Evolutionary conservation across 1,140 invertebrate genomes (phyloP), one percentile per base, ranked within the genome.

Genomic region (Cryptotermes secundus): DNA sequence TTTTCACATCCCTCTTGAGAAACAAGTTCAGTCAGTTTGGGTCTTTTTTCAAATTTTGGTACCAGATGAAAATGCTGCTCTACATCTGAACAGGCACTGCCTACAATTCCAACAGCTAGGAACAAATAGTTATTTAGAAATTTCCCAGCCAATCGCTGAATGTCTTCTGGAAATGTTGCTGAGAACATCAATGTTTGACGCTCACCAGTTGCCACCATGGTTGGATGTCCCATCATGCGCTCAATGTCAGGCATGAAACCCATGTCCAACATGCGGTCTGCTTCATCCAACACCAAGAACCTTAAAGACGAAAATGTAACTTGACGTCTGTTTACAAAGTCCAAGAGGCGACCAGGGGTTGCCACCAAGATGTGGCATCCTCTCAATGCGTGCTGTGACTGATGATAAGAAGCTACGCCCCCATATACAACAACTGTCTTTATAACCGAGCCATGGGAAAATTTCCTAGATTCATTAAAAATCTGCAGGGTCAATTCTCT

Each of bases 231-330:
- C 86, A 98, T 93, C 79, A 98, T 93, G 86, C 93, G 93, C 72
- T 96, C 93, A 59, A 98, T 93, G 49, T 93, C 93, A 0, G 93
- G 92, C 86, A 94, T 92, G 88, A 99, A 99, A 16, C 97, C 96
- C 94, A 96, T 95, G 87, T 99, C 97, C 35, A 99, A 89, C 97
- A 99, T 99, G 31, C 97, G 92, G 90, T 99, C 98, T 6, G 98
- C 98, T 90, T 99, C 98, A 89, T 99, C 98, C 7, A 99, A 89
- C 0, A 99, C 96, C 0, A 99, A 90, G 88, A 94, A 98, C 12
- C 95, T 92, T 0, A 97, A 88, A 14, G 94, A 93, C 1, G 92
- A 89, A 80, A 98, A 95, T 3, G 90, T 92, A 2, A 99, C 92
- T 81, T 94, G 93, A 22, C 93, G 93, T 84, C 93, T 93, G 0